phyloP scores from a whole-genome alignment of 2,888 invertebrate species.

The Tinea pellionella region DNA sequence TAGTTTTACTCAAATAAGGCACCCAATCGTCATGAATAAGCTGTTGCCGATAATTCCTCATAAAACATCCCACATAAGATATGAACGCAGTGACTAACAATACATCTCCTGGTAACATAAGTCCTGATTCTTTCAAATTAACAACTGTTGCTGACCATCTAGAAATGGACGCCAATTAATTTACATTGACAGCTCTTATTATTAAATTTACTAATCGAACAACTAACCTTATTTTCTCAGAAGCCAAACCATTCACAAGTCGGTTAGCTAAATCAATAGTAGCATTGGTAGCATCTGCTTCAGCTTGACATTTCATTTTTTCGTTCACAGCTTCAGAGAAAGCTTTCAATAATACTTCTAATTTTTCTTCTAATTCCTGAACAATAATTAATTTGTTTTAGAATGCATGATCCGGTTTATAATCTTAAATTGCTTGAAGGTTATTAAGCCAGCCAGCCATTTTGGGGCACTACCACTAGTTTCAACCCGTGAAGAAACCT shows the following conservation, averaged over 20 bases:
- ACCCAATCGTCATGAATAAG: slow-evolving; percentile 84
- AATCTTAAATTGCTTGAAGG: background rate
- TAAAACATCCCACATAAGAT: slow-evolving; percentile 95
- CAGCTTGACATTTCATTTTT: slow-evolving; percentile 91
- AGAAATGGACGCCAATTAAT: background rate
- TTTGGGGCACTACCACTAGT: too few species aligned
- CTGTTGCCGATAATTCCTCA: slow-evolving; percentile 82
- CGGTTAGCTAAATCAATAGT: slow-evolving; percentile 93
- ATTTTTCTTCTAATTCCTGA: slow-evolving; percentile 80
- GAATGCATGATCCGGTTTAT: background rate
- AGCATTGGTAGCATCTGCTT: slow-evolving; percentile 89
- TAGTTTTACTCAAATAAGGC: slow-evolving; percentile 77
- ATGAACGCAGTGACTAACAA: slow-evolving; percentile 91
- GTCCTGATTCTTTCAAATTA: slow-evolving; percentile 76
- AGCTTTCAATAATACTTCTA: slow-evolving; percentile 80
- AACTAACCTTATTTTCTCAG: slow-evolving; percentile 77
- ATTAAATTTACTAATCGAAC: too few species aligned
- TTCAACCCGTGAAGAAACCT: too few species aligned
- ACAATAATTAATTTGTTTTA: background rate
- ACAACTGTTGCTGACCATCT: slow-evolving; percentile 59
- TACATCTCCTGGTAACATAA: slow-evolving; percentile 89
- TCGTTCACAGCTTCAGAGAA: slow-evolving; percentile 88
- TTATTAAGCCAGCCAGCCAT: background rate
- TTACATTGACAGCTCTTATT: too few species aligned
- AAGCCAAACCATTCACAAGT: slow-evolving; percentile 90